phyloP scores from a whole-genome alignment of 2,113 vertebrate genomes.

The Epinephelus cyanopodus region DNA sequence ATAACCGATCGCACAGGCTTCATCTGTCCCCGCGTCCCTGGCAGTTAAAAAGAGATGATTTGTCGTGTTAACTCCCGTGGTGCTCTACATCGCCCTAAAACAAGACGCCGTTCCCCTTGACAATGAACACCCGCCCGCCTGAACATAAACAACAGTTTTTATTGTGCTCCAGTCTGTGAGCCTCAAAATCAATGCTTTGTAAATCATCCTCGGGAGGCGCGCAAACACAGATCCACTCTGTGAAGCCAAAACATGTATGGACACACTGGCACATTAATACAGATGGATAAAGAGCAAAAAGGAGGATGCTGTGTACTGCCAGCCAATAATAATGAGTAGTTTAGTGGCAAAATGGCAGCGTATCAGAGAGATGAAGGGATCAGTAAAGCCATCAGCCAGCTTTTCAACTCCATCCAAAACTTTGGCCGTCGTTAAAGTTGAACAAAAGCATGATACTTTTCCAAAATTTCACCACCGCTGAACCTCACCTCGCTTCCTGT shows the following conservation, averaged over 20 bases:
- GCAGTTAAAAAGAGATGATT: conserved; percentile 73
- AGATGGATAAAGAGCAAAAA: conserved; percentile 51
- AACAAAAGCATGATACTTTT: conserved; percentile 41
- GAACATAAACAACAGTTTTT: conserved; percentile 77
- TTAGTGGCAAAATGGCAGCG: conserved; percentile 26
- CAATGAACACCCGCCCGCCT: conserved; percentile 60
- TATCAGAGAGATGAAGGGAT: conserved; percentile 30
- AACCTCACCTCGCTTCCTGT: conserved; percentile 55
- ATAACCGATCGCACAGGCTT: conserved; percentile 44
- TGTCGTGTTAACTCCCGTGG: conserved; percentile 65
- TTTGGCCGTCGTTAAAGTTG: conserved; percentile 58
- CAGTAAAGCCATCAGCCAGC: conserved; percentile 35
- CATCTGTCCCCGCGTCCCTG: conserved; percentile 53
- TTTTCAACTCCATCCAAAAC: conserved; percentile 36
- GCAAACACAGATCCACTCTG: conserved; percentile 34
- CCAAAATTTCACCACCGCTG: conserved; percentile 29
- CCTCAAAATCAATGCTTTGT: conserved; percentile 70
- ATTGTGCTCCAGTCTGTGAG: conserved; percentile 65
- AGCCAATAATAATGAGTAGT: conserved; percentile 28
- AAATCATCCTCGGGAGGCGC: conserved; percentile 69
- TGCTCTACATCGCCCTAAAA: conserved; percentile 70
- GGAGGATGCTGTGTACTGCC: neutral
- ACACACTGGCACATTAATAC: conserved; percentile 46
- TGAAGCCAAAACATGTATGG: conserved; percentile 44
- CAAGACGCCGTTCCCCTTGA: conserved; percentile 63